Evolutionary conservation across 2,888 invertebrate genomes (phyloP).

Genomic region (Lagria hirta): DNA sequence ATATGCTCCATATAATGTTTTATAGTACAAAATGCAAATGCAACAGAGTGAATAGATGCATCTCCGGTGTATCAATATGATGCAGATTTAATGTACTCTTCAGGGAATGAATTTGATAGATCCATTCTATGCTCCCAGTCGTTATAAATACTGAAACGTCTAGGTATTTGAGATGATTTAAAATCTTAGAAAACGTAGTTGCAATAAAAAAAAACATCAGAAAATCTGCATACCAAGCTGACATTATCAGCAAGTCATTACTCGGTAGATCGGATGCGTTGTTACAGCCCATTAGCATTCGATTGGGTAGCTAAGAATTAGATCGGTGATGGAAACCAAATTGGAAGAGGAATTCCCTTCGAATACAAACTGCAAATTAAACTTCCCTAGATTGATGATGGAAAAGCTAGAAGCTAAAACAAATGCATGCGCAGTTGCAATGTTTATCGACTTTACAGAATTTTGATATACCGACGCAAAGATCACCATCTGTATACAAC

Average conservation of each 20-base stretch:
- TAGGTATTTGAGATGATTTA: no score
- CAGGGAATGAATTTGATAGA: no score
- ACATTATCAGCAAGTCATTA: slow-evolving; percentile 24
- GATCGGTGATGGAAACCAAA: slow-evolving; percentile 42
- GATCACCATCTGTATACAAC: no score
- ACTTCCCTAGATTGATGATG: slow-evolving; percentile 22
- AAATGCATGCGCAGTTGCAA: slow-evolving; percentile 5
- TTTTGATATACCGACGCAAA: no score
- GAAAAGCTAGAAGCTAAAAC: slow-evolving; percentile 10
- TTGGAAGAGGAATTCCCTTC: slow-evolving; percentile 34
- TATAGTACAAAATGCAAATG: no score
- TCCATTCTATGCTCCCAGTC: no score
- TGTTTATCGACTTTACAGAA: slow-evolving; percentile 3
- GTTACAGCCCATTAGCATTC: slow-evolving; percentile 41
- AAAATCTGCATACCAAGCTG: slow-evolving; percentile 13
- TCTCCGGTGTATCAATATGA: no score
- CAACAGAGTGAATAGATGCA: no score
- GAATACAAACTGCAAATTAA: slow-evolving; percentile 26
- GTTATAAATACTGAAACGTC: no score
- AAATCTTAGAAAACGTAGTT: no score
- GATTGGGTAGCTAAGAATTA: slow-evolving; percentile 42
- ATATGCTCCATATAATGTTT: no score
- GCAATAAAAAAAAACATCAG: slow-evolving; percentile 10
- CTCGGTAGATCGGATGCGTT: slow-evolving; percentile 23
- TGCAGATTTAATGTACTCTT: no score